Base-by-base conservation (phyloP, 1,140 invertebrate species). In the Penaeus japonicus region DNA sequence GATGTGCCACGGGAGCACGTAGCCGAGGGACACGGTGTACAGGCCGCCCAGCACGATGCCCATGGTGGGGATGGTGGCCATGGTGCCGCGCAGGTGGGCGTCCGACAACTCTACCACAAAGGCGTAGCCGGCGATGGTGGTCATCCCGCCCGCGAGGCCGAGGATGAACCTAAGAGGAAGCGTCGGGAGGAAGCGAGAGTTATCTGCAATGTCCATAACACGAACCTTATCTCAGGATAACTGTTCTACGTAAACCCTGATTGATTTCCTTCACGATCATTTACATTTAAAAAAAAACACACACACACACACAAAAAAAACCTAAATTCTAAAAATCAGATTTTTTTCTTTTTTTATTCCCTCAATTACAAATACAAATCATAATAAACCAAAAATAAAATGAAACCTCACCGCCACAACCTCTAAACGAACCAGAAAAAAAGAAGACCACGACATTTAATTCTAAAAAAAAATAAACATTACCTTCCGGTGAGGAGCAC, bases 121-220 rank as follows among this genome's bases (percentile, higher is more conserved):
- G 80, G 70, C 80, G 30, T 88, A 88, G 18, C 87, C 87, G 20
- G 87, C 87, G 53, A 88, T 83, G 30, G 87, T 77, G n/a, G 73
- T 53, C n/a, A 24, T 47, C 0, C 87, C 87, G 10, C 70, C 39
- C 5, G 80, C 80, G 18, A 88, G 0, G 4, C 87, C 87, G 0
- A 83, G 18, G 27, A 88, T 62, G 59, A 88, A 88, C 65, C 87
- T 88, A 54, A 18, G 47, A 12, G 47, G 47, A 7, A 15, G 47
- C 4, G 47, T 7, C 5, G 5, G 47, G 15, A 82, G 18, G 27
- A 27, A 35, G 27, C 22, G 20, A 57, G 75, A 15, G 22, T 4
- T 24, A 27, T 3, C 3, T 65, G 18, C 5, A 18, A 24, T 18
- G 30, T 7, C 35, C 12, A 27, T 73, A 30, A 1, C 20, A 70